These are phyloP conservation scores for Chironex yamaguchii DNA, from an alignment of 30 jellyfish, hydroid and myxozoan genomes.

Conservation along the genomic window DNA sequence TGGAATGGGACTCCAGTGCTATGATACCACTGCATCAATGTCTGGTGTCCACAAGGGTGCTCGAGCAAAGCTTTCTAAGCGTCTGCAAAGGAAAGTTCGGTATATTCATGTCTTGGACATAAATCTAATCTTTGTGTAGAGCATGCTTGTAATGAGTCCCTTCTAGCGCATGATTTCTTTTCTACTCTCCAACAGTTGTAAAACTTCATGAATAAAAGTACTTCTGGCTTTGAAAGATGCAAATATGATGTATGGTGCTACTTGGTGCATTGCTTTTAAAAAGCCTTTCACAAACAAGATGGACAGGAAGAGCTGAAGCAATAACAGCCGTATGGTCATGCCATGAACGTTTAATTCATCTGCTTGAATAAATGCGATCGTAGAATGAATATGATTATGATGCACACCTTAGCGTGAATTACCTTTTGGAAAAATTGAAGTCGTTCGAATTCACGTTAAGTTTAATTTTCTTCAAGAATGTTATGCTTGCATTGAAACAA, in stretches of 20 bases:
- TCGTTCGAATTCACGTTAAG: conserved; percentile 10
- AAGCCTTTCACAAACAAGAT: conserved; percentile 17
- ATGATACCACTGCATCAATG: conserved; percentile 24
- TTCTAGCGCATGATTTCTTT: not conserved
- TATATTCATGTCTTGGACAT: conserved; percentile 44
- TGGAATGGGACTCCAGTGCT: conserved; percentile 26
- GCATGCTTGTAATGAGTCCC: conserved; percentile 23
- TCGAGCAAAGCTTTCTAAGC: not conserved
- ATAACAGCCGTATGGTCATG: conserved; percentile 14
- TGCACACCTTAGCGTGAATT: conserved; percentile 16
- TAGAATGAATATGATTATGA: conserved; percentile 13
- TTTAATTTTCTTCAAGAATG: conserved; percentile 28
- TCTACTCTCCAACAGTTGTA: conserved; percentile 20
- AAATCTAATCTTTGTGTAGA: conserved; percentile 23
- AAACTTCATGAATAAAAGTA: conserved; percentile 22
- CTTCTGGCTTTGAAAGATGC: conserved; percentile 17
- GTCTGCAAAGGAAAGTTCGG: no score
- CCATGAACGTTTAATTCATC: conserved; percentile 32
- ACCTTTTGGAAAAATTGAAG: conserved; percentile 20
- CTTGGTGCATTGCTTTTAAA: conserved; percentile 9
- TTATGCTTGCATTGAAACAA: conserved; percentile 21
- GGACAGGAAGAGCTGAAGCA: conserved; percentile 39
- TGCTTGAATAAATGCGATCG: conserved; percentile 34
- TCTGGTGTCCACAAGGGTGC: conserved; percentile 23
- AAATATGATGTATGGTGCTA: conserved; percentile 12